These are phyloP conservation scores for Pogonocichla stellata DNA, from an alignment of 2,113 vertebrate genomes.

Conservation along the genomic window DNA sequence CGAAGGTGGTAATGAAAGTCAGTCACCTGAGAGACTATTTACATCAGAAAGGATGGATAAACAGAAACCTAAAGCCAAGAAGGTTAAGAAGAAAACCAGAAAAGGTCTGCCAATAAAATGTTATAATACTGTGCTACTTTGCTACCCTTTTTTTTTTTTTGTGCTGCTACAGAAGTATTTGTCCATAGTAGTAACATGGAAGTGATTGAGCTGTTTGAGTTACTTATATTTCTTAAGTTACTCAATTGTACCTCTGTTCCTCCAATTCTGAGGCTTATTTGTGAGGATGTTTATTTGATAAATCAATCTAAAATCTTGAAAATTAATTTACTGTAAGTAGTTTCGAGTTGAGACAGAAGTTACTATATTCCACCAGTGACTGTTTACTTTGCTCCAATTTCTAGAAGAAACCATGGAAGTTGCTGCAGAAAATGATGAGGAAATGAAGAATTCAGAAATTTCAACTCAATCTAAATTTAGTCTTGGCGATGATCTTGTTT, in stretches of 20 bases:
- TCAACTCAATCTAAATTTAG: slow-evolving; percentile 51
- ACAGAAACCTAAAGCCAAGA: slow-evolving; percentile 76
- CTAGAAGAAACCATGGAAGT: slow-evolving; percentile 57
- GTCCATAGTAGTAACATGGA: not conserved
- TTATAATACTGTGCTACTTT: not conserved
- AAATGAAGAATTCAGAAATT: slow-evolving; percentile 64
- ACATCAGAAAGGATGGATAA: slow-evolving; percentile 32
- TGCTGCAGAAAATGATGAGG: slow-evolving; percentile 49
- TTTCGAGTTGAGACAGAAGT: not conserved
- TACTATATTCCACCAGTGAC: not conserved
- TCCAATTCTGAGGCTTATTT: not conserved
- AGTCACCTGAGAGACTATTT: not conserved
- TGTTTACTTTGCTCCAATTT: slow-evolving; percentile 26
- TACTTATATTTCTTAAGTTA: not conserved
- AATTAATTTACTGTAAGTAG: not conserved
- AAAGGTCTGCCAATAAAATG: slow-evolving; percentile 71
- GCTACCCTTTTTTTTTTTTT: not conserved
- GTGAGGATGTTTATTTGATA: not conserved
- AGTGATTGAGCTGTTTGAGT: not conserved
- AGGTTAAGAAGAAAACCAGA: slow-evolving; percentile 83
- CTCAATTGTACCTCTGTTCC: not conserved
- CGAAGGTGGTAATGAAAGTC: slow-evolving; percentile 36
- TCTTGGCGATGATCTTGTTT: slow-evolving; percentile 84
- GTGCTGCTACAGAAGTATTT: not conserved
- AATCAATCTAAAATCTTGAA: not conserved